These are phyloP conservation scores for Tachina fera DNA, from an alignment of 2,888 invertebrate genomes.

Conservation along the genomic window DNA sequence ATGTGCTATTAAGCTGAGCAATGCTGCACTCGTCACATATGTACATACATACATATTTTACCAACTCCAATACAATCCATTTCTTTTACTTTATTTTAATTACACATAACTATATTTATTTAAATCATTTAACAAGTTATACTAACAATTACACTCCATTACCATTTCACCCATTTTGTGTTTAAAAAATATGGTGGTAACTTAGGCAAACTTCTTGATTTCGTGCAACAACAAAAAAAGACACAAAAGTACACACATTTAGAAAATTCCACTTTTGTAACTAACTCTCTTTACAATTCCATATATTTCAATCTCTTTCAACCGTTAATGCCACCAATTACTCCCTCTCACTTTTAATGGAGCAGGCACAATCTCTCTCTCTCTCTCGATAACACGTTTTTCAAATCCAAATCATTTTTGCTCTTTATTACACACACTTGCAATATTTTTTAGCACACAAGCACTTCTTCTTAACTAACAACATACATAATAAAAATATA, in stretches of 20 bases:
- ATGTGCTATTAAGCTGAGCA: conserved; percentile 3
- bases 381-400: conserved; percentile 60
- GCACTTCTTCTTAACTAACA: conserved; percentile 14
- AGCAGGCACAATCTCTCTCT: conserved; percentile 37
- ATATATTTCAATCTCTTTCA: conserved; percentile 45
- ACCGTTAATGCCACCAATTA: conserved; percentile 39
- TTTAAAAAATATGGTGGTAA: conserved; percentile 41
- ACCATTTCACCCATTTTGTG: conserved; percentile 30
- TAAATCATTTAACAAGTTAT: conserved; percentile 37
- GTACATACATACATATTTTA: neutral
- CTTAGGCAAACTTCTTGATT: conserved; percentile 45
- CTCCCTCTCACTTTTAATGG: conserved; percentile 54
- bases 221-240: conserved; percentile 6
- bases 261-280: conserved; percentile 32
- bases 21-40: neutral
- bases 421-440: conserved; percentile 52
- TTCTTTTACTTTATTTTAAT: conserved; percentile 8
- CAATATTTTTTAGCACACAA: conserved; percentile 29
- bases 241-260: conserved; percentile 26
- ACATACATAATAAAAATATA: conserved; percentile 41
- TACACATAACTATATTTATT: conserved; percentile 27
- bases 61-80: neutral
- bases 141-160: conserved; percentile 21
- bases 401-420: conserved; percentile 25
- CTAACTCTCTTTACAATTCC: conserved; percentile 38